Conservation (phyloP, 1,140 invertebrate genomes). For the Trachymyrmex cornetzi region DNA sequence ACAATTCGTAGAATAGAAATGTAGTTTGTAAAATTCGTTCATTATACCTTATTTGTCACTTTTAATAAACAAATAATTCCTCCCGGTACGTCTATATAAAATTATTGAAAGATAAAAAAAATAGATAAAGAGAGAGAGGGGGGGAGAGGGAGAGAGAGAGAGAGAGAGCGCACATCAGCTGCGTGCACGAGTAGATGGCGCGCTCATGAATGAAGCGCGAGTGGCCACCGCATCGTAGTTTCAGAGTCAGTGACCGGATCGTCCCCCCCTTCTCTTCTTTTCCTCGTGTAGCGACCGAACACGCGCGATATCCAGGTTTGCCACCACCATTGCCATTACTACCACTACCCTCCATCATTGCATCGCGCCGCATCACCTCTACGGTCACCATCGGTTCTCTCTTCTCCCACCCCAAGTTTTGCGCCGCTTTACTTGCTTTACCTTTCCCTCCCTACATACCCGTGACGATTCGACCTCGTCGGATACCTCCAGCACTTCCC, state of each 20-base stretch:
- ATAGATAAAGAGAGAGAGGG: not conserved
- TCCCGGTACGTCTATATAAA: not conserved
- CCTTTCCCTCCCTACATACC: constrained; percentile 27
- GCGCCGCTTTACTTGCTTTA: not conserved
- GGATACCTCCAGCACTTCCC: constrained; percentile 24
- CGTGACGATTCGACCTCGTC: constrained; percentile 30
- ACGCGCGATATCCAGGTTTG: constrained; percentile 60
- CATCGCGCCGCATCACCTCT: constrained; percentile 33
- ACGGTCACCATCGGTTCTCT: constrained; percentile 57
- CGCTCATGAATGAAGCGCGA: constrained; percentile 78
- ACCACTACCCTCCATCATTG: constrained; percentile 12
- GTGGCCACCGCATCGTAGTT: constrained; percentile 74
- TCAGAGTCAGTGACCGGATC: constrained; percentile 80
- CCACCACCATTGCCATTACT: constrained; percentile 20
- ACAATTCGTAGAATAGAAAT: not conserved
- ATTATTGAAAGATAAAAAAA: not conserved
- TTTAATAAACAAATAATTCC: not conserved
- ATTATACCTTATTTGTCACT: not conserved
- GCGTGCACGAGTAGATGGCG: constrained; percentile 74
- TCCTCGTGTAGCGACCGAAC: constrained; percentile 9
- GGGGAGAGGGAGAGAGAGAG: not conserved
- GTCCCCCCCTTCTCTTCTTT: constrained; percentile 33
- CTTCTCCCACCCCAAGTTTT: not conserved
- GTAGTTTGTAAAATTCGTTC: not conserved
- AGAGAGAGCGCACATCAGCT: not conserved